Percentiles rank a stretch among this genome's conserved stretches.
Conservation (phyloP, 2,113 vertebrate species). For the Macrotis lagotis region DNA sequence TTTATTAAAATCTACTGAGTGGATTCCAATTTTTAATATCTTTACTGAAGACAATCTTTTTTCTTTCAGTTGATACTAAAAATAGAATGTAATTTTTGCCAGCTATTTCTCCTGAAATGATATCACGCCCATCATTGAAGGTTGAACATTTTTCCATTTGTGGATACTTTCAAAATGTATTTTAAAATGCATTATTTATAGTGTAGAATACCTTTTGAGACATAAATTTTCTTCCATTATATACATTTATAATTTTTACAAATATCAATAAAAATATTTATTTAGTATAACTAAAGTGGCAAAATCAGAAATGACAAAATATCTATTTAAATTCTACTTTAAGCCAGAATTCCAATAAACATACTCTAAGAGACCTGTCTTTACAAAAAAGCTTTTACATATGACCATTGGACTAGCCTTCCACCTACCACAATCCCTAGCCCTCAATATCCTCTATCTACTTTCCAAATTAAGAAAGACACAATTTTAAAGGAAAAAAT, state of each 20-base stretch:
- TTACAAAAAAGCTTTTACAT: neutral
- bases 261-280: neutral
- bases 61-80: slow-evolving; percentile 10
- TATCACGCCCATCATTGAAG: slow-evolving; percentile 46
- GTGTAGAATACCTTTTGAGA: neutral
- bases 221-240: neutral
- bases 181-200: slow-evolving; percentile 36
- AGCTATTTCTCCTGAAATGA: slow-evolving; percentile 21
- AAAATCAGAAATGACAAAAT: neutral
- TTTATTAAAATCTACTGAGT: slow-evolving; percentile 5
- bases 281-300: neutral
- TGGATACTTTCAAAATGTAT: neutral
- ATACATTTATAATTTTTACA: neutral
- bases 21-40: slow-evolving; percentile 38
- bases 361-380: neutral
- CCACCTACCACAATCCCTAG: neutral
- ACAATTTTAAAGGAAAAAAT: neutral
- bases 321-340: neutral
- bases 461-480: neutral
- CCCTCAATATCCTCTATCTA: neutral
- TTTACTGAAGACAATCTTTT: slow-evolving; percentile 28
- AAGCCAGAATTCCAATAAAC: neutral
- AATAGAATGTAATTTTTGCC: slow-evolving; percentile 21
- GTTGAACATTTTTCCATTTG: slow-evolving; percentile 27
- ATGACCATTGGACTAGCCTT: neutral